Evolutionary conservation across 2,113 vertebrate species (phyloP).

Genomic region (Scalopus aquaticus): DNA sequence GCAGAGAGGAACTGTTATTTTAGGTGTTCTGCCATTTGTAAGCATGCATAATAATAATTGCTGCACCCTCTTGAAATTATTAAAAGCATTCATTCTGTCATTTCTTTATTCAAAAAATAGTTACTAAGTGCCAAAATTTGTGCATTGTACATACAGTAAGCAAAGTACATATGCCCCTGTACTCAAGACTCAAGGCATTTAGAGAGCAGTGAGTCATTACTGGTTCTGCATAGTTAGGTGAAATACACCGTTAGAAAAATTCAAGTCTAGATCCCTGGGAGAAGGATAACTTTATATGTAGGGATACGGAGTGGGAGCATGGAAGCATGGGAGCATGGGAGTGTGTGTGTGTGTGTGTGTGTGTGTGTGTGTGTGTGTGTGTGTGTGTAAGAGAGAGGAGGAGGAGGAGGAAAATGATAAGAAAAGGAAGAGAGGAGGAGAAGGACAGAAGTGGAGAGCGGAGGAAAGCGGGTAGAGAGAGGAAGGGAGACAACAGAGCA

Average conservation of each 20-base stretch:
- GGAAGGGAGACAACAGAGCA: background rate
- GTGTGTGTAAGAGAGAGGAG: background rate
- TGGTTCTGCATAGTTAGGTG: background rate
- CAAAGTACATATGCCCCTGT: background rate
- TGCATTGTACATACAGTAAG: background rate
- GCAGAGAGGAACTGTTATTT: background rate
- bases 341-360: background rate
- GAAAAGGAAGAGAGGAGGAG: no score
- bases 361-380: background rate
- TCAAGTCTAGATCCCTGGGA: background rate
- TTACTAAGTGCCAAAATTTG: background rate
- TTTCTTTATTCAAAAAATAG: background rate
- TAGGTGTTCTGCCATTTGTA: background rate
- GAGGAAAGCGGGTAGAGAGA: no score
- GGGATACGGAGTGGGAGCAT: no score
- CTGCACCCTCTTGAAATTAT: background rate
- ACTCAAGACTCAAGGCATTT: background rate
- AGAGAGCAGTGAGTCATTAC: background rate
- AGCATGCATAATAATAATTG: background rate
- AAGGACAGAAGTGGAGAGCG: no score
- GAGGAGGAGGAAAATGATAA: background rate
- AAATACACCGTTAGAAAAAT: background rate
- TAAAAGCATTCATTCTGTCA: background rate
- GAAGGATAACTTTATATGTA: background rate
- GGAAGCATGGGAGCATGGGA: no score